Conservation (phyloP, 2,113 vertebrate genomes). For the Accipiter cooperii region DNA sequence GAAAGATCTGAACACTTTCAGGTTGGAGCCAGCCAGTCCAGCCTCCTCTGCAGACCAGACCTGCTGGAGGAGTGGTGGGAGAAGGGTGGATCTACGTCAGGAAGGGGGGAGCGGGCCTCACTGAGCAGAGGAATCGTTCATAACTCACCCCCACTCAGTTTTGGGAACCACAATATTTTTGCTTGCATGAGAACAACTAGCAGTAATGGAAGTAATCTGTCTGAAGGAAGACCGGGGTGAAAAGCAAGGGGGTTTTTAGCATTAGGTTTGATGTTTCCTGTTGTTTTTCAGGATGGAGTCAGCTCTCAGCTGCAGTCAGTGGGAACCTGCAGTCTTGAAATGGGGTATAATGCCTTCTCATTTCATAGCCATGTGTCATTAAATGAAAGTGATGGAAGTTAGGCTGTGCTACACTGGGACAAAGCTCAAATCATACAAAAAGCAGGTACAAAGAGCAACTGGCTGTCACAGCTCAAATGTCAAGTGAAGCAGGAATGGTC, state of each 20-base stretch:
- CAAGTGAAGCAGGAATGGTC: background rate
- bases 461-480: background rate
- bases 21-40: background rate
- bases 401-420: background rate
- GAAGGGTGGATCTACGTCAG: background rate
- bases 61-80: background rate
- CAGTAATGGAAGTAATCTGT: background rate
- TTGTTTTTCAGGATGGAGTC: background rate
- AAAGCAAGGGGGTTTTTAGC: background rate
- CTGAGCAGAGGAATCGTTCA: background rate
- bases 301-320: background rate
- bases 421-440: background rate
- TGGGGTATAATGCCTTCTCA: background rate
- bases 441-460: background rate
- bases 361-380: background rate
- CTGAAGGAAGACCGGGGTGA: background rate
- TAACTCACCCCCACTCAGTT: background rate
- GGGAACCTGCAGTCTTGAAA: background rate
- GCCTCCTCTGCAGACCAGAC: background rate
- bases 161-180: background rate
- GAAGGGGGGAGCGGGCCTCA: background rate
- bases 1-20: background rate
- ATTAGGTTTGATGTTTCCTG: background rate
- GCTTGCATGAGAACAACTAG: background rate
- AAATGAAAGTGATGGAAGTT: background rate